phyloP scores from a whole-genome alignment of 2,797 vertebrate species.

The Tauraco hartlaubi region DNA sequence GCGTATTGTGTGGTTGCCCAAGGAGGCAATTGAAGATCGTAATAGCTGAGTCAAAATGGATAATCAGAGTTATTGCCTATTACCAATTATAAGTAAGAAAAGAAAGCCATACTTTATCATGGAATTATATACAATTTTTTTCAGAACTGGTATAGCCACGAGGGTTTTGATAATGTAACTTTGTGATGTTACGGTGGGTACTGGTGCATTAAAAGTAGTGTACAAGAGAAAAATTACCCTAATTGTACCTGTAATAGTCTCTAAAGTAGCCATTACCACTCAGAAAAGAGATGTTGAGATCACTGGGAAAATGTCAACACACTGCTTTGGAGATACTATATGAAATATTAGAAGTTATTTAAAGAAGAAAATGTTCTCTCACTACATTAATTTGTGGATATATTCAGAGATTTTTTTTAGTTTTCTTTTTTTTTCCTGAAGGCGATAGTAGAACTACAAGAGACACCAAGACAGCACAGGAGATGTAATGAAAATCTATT shows the following conservation, averaged over 20 bases:
- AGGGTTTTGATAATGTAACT: neutral
- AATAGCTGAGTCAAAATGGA: neutral
- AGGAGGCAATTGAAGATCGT: neutral
- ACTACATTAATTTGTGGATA: neutral
- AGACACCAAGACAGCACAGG: neutral
- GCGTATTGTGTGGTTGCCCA: fast-evolving
- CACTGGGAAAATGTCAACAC: neutral
- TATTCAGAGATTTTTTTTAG: neutral
- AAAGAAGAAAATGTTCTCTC: neutral
- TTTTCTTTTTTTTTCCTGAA: neutral
- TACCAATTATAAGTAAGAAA: neutral
- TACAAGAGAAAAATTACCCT: neutral
- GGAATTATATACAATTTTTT: neutral
- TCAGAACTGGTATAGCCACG: neutral
- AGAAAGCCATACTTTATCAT: neutral
- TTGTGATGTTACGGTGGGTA: neutral
- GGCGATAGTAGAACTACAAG: neutral
- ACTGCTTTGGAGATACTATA: neutral
- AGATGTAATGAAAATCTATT: neutral
- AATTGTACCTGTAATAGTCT: neutral
- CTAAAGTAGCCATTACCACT: neutral
- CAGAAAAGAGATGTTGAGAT: neutral
- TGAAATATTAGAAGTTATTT: neutral
- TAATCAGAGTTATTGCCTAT: neutral
- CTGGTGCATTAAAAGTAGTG: neutral